Conservation (phyloP, 2,797 vertebrate genomes). For the Aphelocoma californica region DNA sequence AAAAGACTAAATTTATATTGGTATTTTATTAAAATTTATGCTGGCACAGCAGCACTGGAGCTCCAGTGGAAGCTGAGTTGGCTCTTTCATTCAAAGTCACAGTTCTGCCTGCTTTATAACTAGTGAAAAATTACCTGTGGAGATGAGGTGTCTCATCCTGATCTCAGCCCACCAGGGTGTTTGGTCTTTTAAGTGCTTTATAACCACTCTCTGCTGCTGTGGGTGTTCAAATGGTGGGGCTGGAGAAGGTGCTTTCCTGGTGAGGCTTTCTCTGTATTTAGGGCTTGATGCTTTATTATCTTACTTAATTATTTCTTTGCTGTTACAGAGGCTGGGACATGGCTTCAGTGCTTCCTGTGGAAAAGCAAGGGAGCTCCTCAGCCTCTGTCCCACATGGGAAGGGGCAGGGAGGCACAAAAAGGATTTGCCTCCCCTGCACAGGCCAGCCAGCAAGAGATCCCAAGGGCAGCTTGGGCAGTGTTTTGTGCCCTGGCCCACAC, state of each 20-base stretch:
- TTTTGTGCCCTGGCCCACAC: not conserved
- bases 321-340: not conserved
- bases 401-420: not conserved
- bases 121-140: slow-evolving; percentile 18
- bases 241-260: not conserved
- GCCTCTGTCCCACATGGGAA: rapidly evolving
- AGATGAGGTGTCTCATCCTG: not conserved
- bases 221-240: not conserved
- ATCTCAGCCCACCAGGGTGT: not conserved
- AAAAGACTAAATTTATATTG: slow-evolving; percentile 29
- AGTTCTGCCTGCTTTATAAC: slow-evolving; percentile 6
- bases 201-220: not conserved
- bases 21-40: slow-evolving; percentile 50
- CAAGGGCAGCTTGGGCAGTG: not conserved
- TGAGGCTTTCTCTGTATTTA: not conserved
- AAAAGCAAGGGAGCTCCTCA: not conserved
- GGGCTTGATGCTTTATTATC: not conserved
- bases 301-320: not conserved
- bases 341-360: not conserved
- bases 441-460: not conserved
- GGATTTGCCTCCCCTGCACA: not conserved
- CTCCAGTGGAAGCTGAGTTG: slow-evolving; percentile 30
- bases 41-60: not conserved
- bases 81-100: slow-evolving; percentile 38
- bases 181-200: slow-evolving; percentile 12